These are phyloP conservation scores for Lepeophtheirus salmonis DNA, from an alignment of 1,140 invertebrate genomes.

Conservation along the genomic window DNA sequence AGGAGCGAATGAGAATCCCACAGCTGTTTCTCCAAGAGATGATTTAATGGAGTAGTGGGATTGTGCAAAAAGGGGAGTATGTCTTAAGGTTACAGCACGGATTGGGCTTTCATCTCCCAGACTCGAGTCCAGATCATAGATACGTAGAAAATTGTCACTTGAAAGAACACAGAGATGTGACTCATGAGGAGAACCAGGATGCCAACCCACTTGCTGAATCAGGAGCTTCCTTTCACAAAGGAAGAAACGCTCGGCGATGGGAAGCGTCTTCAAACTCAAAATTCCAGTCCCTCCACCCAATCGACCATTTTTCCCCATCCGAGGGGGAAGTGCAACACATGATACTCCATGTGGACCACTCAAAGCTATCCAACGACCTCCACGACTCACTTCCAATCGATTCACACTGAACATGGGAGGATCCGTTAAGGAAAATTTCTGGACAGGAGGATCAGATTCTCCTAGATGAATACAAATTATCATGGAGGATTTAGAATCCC, in stretches of 20 bases:
- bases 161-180: background rate
- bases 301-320: background rate
- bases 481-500: background rate
- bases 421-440: background rate
- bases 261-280: background rate
- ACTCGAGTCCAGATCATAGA: background rate
- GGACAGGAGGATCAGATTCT: background rate
- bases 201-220: background rate
- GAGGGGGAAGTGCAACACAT: background rate
- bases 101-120: background rate
- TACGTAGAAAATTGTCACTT: constrained; percentile 1
- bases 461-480: background rate
- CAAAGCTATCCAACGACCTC: background rate
- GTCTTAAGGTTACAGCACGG: background rate
- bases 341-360: background rate
- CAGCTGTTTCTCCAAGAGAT: constrained; percentile 8
- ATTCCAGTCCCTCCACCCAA: background rate
- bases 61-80: background rate
- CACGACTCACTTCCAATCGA: background rate
- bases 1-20: constrained; percentile 9
- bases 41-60: background rate
- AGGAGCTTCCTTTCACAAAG: background rate
- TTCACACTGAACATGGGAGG: background rate
- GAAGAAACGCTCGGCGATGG: constrained; percentile 10
- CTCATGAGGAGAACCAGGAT: background rate